Evolutionary conservation across 2,797 vertebrate genomes (phyloP), one percentile per base, ranked within the genome.

Genomic region (Esox masquinongy): DNA sequence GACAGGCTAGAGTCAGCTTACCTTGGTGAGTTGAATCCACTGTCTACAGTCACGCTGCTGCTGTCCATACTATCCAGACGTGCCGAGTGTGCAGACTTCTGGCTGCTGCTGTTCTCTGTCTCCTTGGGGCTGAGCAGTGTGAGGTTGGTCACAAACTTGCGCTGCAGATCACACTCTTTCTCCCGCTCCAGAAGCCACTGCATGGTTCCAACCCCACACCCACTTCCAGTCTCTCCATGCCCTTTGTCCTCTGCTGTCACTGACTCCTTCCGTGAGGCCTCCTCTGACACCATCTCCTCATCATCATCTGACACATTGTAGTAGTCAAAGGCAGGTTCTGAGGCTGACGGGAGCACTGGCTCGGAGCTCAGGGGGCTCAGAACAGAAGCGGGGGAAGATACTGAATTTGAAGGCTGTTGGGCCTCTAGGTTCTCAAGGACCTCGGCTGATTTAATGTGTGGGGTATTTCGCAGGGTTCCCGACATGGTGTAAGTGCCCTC

Each of bases 11-110:
- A 24, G 9, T 14, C 22, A 43, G 39, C 95, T 94, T 96, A 99
- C 98, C 98, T 97, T 94, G 98, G 98, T 78, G 98, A 99, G 94
- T 99, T 99, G 94, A 99, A 99, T 89, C 98, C 98, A 89, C 98
- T 99, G 94, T 99, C 98, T 91, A 99, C 98, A 0, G 98, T 99
- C 85, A 99, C 97, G 85, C 98, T 99, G 95, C 98, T 99, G 95
- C 98, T 99, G 93, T 99, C 98, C 97, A 99, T 99, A 91, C 98
- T 99, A 95, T 99, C 98, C 78, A 99, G 94, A 43, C 98, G 96
- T 73, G 97, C 97, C 1, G 98, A 99, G 83, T 99, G 98, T 24
- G 97, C 97, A 36, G 98, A 96, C 90, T 98, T 96, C 95, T 99
- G 98, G 89, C 90, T 96, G 95, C 92, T 96, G 93, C 94, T 95